Percentiles rank a stretch among this genome's conserved stretches.
phyloP scores from a whole-genome alignment of 1,140 invertebrate genomes.

The Papilio polyxenes region DNA sequence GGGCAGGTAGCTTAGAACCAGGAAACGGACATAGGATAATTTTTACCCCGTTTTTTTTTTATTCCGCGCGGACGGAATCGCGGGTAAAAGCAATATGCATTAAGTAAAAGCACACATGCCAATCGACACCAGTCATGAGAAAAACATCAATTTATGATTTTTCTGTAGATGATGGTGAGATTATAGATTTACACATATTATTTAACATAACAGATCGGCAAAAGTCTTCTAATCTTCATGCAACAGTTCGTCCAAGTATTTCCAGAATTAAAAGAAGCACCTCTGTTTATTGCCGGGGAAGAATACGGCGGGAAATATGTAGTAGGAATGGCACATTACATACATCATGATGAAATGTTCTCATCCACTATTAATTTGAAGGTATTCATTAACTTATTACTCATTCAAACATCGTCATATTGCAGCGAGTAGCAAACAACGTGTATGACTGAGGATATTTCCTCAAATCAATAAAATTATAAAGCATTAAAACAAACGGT shows the following conservation, averaged over 20 bases:
- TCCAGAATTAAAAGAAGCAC: constrained; percentile 26
- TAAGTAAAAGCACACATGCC: too few species aligned
- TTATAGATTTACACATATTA: too few species aligned
- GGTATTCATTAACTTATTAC: background rate
- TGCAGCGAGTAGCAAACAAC: background rate
- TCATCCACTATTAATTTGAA: constrained; percentile 24
- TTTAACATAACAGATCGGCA: background rate
- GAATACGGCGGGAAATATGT: constrained; percentile 32
- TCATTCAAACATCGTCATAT: background rate
- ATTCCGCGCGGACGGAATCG: too few species aligned
- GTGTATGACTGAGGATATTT: background rate
- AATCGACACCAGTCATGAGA: too few species aligned
- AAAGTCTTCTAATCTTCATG: constrained; percentile 16
- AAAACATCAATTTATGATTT: too few species aligned
- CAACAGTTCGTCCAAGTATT: constrained; percentile 35
- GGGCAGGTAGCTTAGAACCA: too few species aligned
- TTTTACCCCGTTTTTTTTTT: too few species aligned
- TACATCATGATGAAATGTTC: constrained; percentile 18
- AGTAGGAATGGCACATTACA: constrained; percentile 7
- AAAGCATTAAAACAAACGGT: background rate
- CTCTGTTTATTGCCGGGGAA: constrained; percentile 34
- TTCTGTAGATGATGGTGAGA: too few species aligned
- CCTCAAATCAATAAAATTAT: background rate
- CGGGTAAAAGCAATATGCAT: too few species aligned
- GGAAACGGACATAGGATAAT: too few species aligned